Percentiles rank a stretch among this genome's conserved stretches.
phyloP scores from a whole-genome alignment of 2,113 vertebrate genomes.

The Australoheros scitulus region DNA sequence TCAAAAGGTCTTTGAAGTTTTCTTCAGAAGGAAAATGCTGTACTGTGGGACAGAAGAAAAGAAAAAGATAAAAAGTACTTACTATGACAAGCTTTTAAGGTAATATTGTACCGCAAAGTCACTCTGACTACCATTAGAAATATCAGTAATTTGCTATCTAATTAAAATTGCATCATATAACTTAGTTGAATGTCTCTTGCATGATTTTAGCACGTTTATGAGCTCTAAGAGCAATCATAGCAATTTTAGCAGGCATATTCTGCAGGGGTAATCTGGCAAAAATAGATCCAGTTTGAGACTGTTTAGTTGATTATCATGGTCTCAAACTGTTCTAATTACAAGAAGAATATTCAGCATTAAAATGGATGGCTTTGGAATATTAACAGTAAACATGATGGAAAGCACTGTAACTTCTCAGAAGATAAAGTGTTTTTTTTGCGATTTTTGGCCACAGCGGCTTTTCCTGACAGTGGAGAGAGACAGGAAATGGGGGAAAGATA shows the following conservation, averaged over 20 bases:
- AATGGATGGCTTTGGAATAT: background rate
- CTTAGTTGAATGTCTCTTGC: background rate
- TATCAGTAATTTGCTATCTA: background rate
- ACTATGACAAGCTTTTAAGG: background rate
- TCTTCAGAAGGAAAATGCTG: background rate
- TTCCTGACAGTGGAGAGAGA: too few relatives aligned
- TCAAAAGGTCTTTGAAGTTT: background rate
- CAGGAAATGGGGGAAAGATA: too few relatives aligned
- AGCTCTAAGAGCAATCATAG: background rate
- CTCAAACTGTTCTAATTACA: background rate
- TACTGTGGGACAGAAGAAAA: background rate
- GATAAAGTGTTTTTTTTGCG: background rate
- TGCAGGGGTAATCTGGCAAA: background rate
- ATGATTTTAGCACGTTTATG: background rate
- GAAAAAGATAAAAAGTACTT: background rate
- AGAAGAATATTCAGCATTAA: background rate
- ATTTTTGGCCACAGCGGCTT: too few relatives aligned
- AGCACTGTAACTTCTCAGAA: background rate
- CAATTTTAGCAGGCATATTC: background rate
- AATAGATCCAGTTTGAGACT: background rate
- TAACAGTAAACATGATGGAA: background rate
- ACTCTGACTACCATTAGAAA: background rate
- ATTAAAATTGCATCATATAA: constrained; percentile 3
- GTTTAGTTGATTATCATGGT: background rate
- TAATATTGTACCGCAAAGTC: background rate